Evolutionary conservation across 2,113 vertebrate genomes (phyloP).

Genomic region (Taurulus bubalis): DNA sequence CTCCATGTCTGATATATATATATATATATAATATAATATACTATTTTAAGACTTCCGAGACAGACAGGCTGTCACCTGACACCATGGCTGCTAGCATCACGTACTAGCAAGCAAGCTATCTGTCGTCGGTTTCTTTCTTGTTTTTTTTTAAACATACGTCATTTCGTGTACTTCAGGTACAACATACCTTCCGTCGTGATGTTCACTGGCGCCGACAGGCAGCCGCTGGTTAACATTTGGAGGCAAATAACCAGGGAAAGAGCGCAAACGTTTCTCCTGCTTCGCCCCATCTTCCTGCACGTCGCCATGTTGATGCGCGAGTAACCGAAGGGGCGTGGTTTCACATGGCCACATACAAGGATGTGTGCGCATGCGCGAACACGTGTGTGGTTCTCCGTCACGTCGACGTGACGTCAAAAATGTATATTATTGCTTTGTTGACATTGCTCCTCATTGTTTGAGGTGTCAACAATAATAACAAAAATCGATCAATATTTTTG

Average conservation of each 20-base stretch:
- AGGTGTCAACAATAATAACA: too few species aligned
- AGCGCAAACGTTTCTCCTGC: conserved; percentile 15
- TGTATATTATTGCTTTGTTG: too few species aligned
- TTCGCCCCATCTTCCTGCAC: conserved; percentile 45
- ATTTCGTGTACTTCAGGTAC: not conserved
- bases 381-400: too few species aligned
- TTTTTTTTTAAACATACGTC: too few species aligned
- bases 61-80: not conserved
- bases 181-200: not conserved
- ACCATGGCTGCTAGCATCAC: conserved; percentile 1
- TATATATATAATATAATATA: not conserved
- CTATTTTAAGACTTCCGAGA: not conserved
- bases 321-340: conserved; percentile 40
- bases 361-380: not conserved
- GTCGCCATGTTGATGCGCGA: conserved; percentile 79
- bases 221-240: conserved; percentile 33
- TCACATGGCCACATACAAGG: not conserved
- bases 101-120: too few species aligned
- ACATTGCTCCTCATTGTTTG: too few species aligned
- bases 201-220: accelerated
- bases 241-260: conserved; percentile 57
- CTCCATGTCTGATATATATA: not conserved
- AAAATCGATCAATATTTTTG: too few species aligned
- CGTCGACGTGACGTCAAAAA: too few species aligned
- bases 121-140: too few species aligned